phyloP scores from a whole-genome alignment of 2,797 vertebrate species.

The Lemur catta region DNA sequence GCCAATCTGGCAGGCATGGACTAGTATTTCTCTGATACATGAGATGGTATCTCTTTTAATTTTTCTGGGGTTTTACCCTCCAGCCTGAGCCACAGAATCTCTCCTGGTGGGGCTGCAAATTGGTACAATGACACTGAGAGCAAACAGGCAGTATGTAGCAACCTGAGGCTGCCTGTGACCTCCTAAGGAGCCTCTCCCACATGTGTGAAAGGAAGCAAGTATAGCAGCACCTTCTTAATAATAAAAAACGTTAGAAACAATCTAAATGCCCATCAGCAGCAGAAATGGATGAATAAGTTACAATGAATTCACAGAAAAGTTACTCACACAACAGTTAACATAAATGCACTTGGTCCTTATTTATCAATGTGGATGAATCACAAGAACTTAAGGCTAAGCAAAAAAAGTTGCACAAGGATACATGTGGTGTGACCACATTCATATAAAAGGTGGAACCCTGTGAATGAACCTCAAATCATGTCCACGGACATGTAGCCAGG shows the following conservation, averaged over 20 bases:
- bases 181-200: neutral
- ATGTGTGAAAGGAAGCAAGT: neutral
- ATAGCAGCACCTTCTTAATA: neutral
- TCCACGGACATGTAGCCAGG: neutral
- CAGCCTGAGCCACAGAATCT: neutral
- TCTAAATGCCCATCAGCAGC: neutral
- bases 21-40: neutral
- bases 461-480: neutral
- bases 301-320: neutral
- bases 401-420: neutral
- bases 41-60: neutral
- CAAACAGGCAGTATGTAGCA: neutral
- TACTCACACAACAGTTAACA: neutral
- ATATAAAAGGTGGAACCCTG: neutral
- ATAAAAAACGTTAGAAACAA: neutral
- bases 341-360: neutral
- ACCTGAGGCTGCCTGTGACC: neutral
- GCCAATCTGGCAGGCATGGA: too few species aligned
- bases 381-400: neutral
- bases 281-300: neutral
- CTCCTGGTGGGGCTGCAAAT: neutral
- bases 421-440: neutral
- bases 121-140: neutral
- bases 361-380: neutral
- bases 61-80: neutral